Conservation (phyloP, 2,888 invertebrate species). For the Apodemia duryi region DNA sequence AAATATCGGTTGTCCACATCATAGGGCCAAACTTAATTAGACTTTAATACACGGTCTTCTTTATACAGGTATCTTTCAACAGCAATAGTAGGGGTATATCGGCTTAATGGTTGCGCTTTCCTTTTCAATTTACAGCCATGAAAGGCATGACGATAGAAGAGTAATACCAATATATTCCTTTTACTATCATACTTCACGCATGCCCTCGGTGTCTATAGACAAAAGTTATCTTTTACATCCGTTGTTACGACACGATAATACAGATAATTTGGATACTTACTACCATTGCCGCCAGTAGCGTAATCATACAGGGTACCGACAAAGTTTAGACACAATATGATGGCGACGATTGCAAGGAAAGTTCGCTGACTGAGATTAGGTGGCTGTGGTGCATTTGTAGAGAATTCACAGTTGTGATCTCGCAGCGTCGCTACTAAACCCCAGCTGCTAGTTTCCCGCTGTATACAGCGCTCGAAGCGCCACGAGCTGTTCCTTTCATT, state of each 20-base stretch:
- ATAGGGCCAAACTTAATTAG: no score
- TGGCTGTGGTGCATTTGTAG: constrained; percentile 30
- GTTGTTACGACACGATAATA: background rate
- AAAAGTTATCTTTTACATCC: no score
- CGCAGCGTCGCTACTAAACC: constrained; percentile 31
- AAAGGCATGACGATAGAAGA: no score
- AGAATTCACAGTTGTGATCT: constrained; percentile 46
- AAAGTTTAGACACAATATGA: constrained; percentile 38
- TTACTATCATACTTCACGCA: no score
- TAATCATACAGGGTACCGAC: constrained; percentile 48
- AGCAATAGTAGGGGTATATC: no score
- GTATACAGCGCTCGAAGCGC: constrained; percentile 44
- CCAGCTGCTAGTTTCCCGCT: constrained; percentile 14
- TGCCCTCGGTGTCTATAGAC: no score
- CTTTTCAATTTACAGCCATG: no score
- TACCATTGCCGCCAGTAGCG: constrained; percentile 34
- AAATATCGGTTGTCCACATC: no score
- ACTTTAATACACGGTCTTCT: no score
- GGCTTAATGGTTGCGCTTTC: no score
- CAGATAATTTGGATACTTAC: constrained; percentile 16
- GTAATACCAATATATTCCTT: no score
- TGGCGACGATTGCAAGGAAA: constrained; percentile 36
- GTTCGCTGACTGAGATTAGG: constrained; percentile 32
- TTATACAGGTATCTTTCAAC: no score
- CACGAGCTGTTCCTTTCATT: constrained; percentile 44